phyloP scores from a whole-genome alignment of 2,888 invertebrate species.

The Rhopalosiphum nymphaeae region DNA sequence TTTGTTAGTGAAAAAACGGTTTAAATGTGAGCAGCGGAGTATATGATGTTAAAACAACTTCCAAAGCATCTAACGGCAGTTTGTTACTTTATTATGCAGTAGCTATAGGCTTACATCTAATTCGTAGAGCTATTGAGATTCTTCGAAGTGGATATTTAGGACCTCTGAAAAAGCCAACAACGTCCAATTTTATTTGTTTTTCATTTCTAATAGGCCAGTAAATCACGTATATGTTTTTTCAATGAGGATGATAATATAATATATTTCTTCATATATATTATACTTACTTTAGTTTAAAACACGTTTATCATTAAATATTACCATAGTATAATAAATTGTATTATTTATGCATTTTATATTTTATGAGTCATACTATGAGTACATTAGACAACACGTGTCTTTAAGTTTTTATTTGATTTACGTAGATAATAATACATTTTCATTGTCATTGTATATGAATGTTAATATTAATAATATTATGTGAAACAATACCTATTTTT shows the following conservation, averaged over 20 bases:
- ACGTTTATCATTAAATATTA: neutral
- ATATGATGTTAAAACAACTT: conserved; percentile 5
- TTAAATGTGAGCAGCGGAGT: conserved; percentile 21
- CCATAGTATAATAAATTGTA: neutral
- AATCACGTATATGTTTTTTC: neutral
- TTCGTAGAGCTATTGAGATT: neutral
- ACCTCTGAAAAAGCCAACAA: neutral
- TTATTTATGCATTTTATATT: neutral
- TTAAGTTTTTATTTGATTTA: neutral
- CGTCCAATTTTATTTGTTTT: neutral
- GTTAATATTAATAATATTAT: neutral
- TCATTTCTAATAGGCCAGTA: neutral
- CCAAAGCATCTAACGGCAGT: neutral
- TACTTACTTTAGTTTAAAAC: neutral
- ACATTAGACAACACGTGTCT: neutral
- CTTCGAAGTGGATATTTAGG: conserved; percentile 10
- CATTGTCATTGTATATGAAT: neutral
- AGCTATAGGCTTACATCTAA: neutral
- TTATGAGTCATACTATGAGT: neutral
- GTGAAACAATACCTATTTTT: neutral
- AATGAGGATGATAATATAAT: neutral
- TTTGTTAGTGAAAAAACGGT: conserved; percentile 29
- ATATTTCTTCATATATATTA: neutral
- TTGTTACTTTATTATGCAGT: neutral
- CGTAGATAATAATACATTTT: neutral